phyloP scores from a whole-genome alignment of 2,888 invertebrate genomes.

The Ophion ellenae region DNA sequence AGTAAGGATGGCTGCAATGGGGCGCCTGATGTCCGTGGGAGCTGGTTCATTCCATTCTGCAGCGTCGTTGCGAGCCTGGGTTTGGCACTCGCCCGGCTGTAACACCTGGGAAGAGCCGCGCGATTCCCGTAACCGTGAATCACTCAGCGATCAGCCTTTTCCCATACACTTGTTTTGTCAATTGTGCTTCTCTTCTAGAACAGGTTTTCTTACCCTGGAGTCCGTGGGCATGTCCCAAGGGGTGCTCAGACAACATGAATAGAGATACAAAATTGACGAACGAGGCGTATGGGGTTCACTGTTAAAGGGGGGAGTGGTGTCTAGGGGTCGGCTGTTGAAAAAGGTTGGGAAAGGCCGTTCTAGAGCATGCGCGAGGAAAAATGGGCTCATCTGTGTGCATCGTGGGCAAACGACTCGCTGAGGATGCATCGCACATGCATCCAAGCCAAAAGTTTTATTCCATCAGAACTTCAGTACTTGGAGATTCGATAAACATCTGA shows the following conservation, averaged over 20 bases:
- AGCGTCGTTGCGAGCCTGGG: slow-evolving; percentile 62
- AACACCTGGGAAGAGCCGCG: background rate
- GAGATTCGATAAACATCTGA: background rate
- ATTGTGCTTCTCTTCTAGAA: background rate
- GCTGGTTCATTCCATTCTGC: slow-evolving; percentile 65
- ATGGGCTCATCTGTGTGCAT: background rate
- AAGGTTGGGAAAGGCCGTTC: background rate
- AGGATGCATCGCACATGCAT: background rate
- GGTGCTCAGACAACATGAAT: too few species aligned
- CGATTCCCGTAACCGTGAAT: background rate
- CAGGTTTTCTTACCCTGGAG: background rate
- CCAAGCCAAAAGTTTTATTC: background rate
- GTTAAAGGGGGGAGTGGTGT: too few species aligned
- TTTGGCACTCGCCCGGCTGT: slow-evolving; percentile 47
- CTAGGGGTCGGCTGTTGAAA: too few species aligned
- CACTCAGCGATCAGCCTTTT: background rate
- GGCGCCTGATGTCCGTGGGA: slow-evolving; percentile 81
- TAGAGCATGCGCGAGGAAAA: background rate
- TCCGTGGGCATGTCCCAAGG: too few species aligned
- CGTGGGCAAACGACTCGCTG: background rate
- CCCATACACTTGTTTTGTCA: background rate
- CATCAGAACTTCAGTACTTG: background rate
- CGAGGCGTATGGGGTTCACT: too few species aligned
- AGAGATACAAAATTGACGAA: too few species aligned
- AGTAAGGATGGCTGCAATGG: slow-evolving; percentile 96